Base-by-base conservation (phyloP, 2,113 vertebrate genomes). In the Puma concolor region DNA sequence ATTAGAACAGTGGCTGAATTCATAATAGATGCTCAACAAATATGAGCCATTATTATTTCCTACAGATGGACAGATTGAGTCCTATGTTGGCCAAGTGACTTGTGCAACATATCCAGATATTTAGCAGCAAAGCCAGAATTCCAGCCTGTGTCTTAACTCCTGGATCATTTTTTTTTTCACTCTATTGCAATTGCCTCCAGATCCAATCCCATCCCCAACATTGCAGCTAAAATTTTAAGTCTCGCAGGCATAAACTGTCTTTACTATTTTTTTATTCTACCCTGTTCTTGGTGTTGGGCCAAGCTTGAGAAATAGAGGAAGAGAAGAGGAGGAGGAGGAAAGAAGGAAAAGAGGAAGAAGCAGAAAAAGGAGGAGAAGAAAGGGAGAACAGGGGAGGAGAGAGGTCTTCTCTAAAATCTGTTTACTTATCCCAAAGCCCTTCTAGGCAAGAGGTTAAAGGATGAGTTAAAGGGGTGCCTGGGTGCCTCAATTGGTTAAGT, bases 41-140 rank as follows among this genome's bases (percentile, higher is more conserved):
- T 48, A 67, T 54, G 79, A 92, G 27, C 44, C 71, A 17, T 71
- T 80, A 48, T n/a, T 87, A 80, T 54, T 77, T 72, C 66, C 72
- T 82, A 36, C 19, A 66, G 41, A 64, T 50, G 71, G 38, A 79
- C 25, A 93, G 2, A 44, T 38, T 29, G 13, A 94, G 31, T 77
- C 33, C 23, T 36, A 9, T 8, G 60, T 94, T 80, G 31, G 71
- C 72, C 31, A 77, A 86, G 1, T 87, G 10, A 48, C 50, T 77
- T 63, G 9, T 82, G 25, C 0, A 83, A 27, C 25, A 72, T 10
- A 67, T 48, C 13, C 64, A 88, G 33, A 60, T 44, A 57, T 72
- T 60, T 76, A 64, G 41, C 33, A 95, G 60, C n/a, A 41, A 96
- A 83, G 60, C 16, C 88, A 80, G 38, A 84, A 74, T 87, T 80